These are phyloP conservation scores for Anadara kagoshimensis DNA, from an alignment of 1,140 invertebrate species.

Conservation along the genomic window DNA sequence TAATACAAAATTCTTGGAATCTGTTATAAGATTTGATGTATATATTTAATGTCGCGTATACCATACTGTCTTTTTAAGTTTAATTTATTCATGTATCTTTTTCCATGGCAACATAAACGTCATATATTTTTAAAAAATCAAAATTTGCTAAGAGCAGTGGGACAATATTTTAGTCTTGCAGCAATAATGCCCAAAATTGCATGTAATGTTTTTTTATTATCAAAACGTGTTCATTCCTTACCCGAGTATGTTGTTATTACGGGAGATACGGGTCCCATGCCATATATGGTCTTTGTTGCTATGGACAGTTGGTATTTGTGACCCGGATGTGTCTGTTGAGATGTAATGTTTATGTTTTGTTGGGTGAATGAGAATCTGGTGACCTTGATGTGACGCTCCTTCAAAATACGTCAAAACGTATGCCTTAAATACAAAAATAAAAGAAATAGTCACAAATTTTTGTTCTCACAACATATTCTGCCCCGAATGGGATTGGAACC, in stretches of 20 bases:
- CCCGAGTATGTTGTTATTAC: constrained; percentile 26
- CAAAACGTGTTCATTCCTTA: background rate
- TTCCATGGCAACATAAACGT: too few relatives aligned
- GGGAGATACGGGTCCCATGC: constrained; percentile 21
- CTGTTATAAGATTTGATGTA: too few relatives aligned
- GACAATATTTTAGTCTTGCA: too few relatives aligned
- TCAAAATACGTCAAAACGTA: background rate
- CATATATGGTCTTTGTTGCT: constrained; percentile 17
- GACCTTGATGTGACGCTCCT: background rate
- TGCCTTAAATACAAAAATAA: background rate
- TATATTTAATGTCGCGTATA: too few relatives aligned
- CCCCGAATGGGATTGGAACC: too few relatives aligned
- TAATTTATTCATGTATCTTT: too few relatives aligned
- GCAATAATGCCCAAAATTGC: too few relatives aligned
- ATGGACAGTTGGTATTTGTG: constrained; percentile 28
- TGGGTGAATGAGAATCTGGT: constrained; percentile 20
- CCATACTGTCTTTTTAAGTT: too few relatives aligned
- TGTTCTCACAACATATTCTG: background rate
- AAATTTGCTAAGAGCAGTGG: too few relatives aligned
- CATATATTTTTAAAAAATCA: too few relatives aligned
- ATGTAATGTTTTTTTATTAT: background rate
- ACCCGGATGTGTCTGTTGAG: constrained; percentile 39
- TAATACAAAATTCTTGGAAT: too few relatives aligned
- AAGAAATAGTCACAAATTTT: background rate
- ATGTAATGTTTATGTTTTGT: constrained; percentile 38